phyloP scores from a whole-genome alignment of 2,888 invertebrate genomes.

The Sinopyrophorus schimmeli region DNA sequence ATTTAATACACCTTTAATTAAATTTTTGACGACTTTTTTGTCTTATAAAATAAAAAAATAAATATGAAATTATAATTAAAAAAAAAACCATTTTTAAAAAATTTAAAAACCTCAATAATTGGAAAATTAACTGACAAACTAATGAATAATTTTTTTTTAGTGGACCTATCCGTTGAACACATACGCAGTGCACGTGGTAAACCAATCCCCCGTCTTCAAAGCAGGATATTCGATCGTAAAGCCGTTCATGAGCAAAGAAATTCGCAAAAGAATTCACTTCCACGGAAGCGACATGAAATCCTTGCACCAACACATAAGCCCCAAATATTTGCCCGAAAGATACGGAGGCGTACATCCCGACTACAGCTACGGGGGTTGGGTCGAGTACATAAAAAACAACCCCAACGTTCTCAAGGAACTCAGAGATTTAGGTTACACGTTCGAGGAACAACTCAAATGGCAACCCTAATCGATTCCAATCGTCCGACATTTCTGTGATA shows the following conservation, averaged over 20 bases:
- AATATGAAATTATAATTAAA: too few species aligned
- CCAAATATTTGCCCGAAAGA: constrained; percentile 70
- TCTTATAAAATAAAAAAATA: too few species aligned
- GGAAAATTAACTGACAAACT: too few species aligned
- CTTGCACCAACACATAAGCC: constrained; percentile 73
- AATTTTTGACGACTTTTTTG: too few species aligned
- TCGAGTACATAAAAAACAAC: constrained; percentile 64
- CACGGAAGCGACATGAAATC: constrained; percentile 75
- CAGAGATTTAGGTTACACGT: constrained; percentile 59
- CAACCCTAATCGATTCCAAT: too few species aligned
- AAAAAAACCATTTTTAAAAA: too few species aligned
- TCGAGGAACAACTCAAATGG: constrained; percentile 30
- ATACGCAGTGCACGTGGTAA: constrained; percentile 75
- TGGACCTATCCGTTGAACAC: constrained; percentile 75
- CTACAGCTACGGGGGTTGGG: constrained; percentile 74
- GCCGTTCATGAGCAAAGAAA: constrained; percentile 69
- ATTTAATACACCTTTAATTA: too few species aligned
- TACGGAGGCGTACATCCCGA: constrained; percentile 69
- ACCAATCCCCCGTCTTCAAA: constrained; percentile 82
- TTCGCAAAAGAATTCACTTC: constrained; percentile 66
- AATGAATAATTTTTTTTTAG: constrained; percentile 58
- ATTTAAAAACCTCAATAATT: too few species aligned
- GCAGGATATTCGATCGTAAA: constrained; percentile 77
- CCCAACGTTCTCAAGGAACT: constrained; percentile 65
- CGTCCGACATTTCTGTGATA: too few species aligned